These are phyloP conservation scores for Monopterus albus DNA, from an alignment of 2,113 vertebrate genomes.

Conservation along the genomic window DNA sequence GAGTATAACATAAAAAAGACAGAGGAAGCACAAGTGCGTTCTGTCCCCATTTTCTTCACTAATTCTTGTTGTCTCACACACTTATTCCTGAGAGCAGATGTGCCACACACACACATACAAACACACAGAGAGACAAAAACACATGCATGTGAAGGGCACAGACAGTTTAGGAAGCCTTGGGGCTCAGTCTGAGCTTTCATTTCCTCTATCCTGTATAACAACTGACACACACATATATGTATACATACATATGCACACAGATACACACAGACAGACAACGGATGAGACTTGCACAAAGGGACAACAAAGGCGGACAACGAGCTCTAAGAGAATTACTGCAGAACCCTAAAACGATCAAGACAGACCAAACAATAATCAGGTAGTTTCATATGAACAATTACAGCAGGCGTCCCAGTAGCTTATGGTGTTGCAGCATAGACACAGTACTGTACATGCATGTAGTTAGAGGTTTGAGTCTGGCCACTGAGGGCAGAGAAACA, in stretches of 20 bases:
- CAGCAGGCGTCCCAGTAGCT: too few species aligned
- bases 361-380: background rate
- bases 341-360: slow-evolving; percentile 21
- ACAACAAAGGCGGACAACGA: slow-evolving; percentile 33
- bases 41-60: slow-evolving; percentile 5
- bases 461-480: too few species aligned
- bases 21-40: slow-evolving; percentile 15
- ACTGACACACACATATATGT: slow-evolving; percentile 56
- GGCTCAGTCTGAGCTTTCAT: slow-evolving; percentile 82
- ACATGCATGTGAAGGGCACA: slow-evolving; percentile 67
- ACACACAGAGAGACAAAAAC: slow-evolving; percentile 28
- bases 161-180: slow-evolving; percentile 74
- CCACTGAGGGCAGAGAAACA: too few species aligned
- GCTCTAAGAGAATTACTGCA: slow-evolving; percentile 33
- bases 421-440: too few species aligned
- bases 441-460: too few species aligned
- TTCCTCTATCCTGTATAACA: slow-evolving; percentile 80
- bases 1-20: background rate
- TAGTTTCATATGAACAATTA: too few species aligned
- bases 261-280: slow-evolving; percentile 20
- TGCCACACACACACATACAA: slow-evolving; percentile 32
- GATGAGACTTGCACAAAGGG: slow-evolving; percentile 67
- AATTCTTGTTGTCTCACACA: slow-evolving; percentile 43
- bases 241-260: slow-evolving; percentile 28
- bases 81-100: slow-evolving; percentile 45